These are phyloP conservation scores for Sitobion miscanthi DNA, from an alignment of 1,140 invertebrate genomes.

Conservation along the genomic window DNA sequence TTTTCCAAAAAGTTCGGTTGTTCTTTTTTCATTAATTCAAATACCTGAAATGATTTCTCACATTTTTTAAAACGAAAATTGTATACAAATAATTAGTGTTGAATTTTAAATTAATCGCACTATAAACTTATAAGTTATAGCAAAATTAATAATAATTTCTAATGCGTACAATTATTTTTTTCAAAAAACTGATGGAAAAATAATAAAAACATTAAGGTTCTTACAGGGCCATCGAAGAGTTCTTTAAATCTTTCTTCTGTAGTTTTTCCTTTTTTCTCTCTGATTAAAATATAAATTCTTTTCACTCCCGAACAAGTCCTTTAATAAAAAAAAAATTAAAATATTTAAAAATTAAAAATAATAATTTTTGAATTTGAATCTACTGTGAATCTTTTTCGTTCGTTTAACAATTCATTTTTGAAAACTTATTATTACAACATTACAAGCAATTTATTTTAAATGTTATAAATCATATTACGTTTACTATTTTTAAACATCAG, in stretches of 20 bases:
- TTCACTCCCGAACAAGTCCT: conserved; percentile 71
- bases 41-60: conserved; percentile 52
- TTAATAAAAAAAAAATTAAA: neutral
- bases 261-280: conserved; percentile 78
- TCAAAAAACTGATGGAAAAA: neutral
- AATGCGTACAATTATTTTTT: neutral
- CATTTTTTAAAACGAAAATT: neutral
- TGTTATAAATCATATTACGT: too few species aligned
- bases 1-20: conserved; percentile 58
- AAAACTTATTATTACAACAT: too few species aligned
- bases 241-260: conserved; percentile 71
- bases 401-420: too few species aligned
- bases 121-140: neutral
- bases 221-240: conserved; percentile 70
- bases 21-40: conserved; percentile 57
- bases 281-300: conserved; percentile 80
- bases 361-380: too few species aligned
- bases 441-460: too few species aligned
- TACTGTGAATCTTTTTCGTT: too few species aligned
- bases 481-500: too few species aligned
- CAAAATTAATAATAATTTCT: neutral
- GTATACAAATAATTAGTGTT: neutral
- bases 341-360: too few species aligned
- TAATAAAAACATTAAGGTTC: conserved; percentile 58
- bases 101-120: neutral